Evolutionary conservation across 2,888 invertebrate genomes (phyloP), one percentile per base, ranked within the genome.

Genomic region (Boloria selene): DNA sequence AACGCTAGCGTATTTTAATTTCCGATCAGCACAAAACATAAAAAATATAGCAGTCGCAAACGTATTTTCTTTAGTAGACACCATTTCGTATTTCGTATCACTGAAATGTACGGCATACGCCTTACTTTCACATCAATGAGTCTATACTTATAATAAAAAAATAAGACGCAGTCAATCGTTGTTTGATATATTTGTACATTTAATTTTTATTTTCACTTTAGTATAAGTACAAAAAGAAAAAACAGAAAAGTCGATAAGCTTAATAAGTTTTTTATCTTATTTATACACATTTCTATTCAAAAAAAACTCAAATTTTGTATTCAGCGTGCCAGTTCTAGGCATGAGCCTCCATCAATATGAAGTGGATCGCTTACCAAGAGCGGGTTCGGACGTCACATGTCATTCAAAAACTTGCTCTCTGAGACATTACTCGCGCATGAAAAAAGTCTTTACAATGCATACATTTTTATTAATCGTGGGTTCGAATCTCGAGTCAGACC

Each of bases 71-170:
- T 31, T n/a, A 31, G 13, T 3, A 58, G 58, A 17, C 56, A 45
- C 49, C 49, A 47, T 18, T 59, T 26, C 59, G 31, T 38, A 38
- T 38, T 38, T 38, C 31, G 26, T 59, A 31, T 59, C 49, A 59
- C 49, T 59, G 49, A 59, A 59, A 49, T 17, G 31, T 38, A 31
- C 17, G 31, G 49, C 31, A 49, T 59, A 49, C 17, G 31, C 59
- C 31, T 59, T 59, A 49, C 49, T 59, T 49, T 49, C 59, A 45
- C 56, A n/a, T 5, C 22, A 55, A 18, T 55, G 55, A 56, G 42
- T n/a, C 55, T 44, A n/a, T 45, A 22, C 22, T 22, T 22, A 44
- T 45, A 31, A 56, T 56, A 45, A 44, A 56, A 55, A 55, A 44
- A 56, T 44, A 56, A 56, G 44, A 13, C 44, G n/a, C 22, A 22